Percentiles rank a stretch among this genome's conserved stretches.
phyloP scores from a whole-genome alignment of 2,888 invertebrate species.

The Eupithecia inturbata region DNA sequence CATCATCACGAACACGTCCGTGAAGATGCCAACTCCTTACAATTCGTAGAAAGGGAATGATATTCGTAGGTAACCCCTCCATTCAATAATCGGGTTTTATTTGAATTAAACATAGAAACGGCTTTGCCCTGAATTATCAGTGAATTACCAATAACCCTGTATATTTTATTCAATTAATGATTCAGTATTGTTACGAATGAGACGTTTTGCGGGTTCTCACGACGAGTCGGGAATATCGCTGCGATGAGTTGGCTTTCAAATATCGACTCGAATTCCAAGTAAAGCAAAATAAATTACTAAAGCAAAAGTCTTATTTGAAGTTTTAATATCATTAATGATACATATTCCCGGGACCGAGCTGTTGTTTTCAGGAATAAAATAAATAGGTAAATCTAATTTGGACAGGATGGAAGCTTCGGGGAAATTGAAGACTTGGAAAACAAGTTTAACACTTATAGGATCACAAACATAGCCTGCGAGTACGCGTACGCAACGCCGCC shows the following conservation, averaged over 20 bases:
- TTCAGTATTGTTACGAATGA: background rate
- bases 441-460: background rate
- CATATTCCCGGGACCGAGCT: constrained; percentile 11
- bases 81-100: too few species aligned
- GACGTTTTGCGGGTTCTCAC: background rate
- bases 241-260: background rate
- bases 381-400: constrained; percentile 19
- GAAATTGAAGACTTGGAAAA: constrained; percentile 8
- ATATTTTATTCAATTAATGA: background rate
- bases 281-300: constrained; percentile 34
- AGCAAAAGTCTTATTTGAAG: constrained; percentile 30
- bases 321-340: constrained; percentile 36
- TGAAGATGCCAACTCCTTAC: too few species aligned
- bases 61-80: too few species aligned
- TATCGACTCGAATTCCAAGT: constrained; percentile 7
- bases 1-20: too few species aligned
- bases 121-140: too few species aligned
- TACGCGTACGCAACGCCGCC: too few species aligned
- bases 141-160: too few species aligned
- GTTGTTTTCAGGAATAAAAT: constrained; percentile 30
- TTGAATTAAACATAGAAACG: too few species aligned
- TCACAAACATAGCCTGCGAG: background rate
- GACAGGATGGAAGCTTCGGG: constrained; percentile 12
- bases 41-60: too few species aligned
- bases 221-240: background rate